Percentiles rank a stretch among this genome's conserved stretches.
Evolutionary conservation across 2,797 vertebrate genomes (phyloP).

Genomic region (Pangasius sanitwongsei): DNA sequence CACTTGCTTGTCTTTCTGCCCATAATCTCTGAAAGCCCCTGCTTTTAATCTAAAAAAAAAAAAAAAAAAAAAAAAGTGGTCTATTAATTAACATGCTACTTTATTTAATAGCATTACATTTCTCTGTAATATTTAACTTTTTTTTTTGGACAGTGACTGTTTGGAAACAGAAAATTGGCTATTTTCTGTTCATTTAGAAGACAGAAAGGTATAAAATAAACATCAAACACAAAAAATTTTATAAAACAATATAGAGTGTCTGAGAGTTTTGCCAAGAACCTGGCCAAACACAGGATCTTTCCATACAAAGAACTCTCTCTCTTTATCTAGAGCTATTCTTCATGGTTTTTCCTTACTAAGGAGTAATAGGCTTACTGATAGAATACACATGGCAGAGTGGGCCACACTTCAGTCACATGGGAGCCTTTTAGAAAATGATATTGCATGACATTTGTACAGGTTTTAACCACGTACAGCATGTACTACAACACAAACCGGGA

Average conservation of each 20-base stretch:
- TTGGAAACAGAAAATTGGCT: background rate
- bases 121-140: background rate
- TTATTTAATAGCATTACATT: background rate
- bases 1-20: background rate
- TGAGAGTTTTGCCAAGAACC: conserved; percentile 8
- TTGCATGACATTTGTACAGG: conserved; percentile 40
- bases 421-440: conserved; percentile 49
- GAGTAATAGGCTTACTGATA: conserved; percentile 46
- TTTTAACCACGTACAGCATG: background rate
- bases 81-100: background rate
- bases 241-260: background rate
- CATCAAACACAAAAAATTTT: background rate
- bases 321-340: conserved; percentile 41
- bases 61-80: background rate
- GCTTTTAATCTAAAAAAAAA: background rate
- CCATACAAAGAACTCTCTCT: background rate
- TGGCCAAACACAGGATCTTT: background rate
- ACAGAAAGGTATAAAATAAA: background rate
- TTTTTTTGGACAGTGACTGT: background rate
- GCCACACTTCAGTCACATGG: conserved; percentile 56
- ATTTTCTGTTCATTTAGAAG: background rate
- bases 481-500: conserved; percentile 1
- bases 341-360: conserved; percentile 55
- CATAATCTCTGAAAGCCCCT: background rate
- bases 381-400: conserved; percentile 57